Evolutionary conservation across 2,888 invertebrate genomes (phyloP).

Genomic region (Clusia tigrina): DNA sequence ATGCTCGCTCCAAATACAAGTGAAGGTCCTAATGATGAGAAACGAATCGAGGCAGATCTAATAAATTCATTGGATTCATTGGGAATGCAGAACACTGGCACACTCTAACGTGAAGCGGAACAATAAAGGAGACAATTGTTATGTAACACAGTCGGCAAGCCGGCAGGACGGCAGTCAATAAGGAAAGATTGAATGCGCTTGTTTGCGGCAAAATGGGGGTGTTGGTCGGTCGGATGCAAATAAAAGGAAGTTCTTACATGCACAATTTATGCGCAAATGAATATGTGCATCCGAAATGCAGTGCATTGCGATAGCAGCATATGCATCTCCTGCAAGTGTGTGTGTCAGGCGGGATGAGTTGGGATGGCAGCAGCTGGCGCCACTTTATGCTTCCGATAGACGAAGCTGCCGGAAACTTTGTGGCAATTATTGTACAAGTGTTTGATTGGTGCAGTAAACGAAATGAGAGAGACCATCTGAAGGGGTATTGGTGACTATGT

Average conservation of each 20-base stretch:
- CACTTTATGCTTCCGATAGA: slow-evolving; percentile 24
- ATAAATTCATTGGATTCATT: slow-evolving; percentile 1
- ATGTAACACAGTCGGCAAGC: too few relatives aligned
- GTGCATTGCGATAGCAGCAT: background rate
- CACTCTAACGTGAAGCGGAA: background rate
- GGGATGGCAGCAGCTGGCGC: slow-evolving; percentile 37
- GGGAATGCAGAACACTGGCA: background rate
- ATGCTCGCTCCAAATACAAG: background rate
- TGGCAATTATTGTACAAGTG: slow-evolving; percentile 26
- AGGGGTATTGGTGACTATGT: background rate
- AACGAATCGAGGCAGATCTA: background rate
- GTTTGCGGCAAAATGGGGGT: background rate
- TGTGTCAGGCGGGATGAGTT: slow-evolving; percentile 21
- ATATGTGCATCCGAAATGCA: slow-evolving; percentile 7
- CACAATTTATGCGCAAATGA: slow-evolving; percentile 10
- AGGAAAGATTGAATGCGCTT: slow-evolving; percentile 5
- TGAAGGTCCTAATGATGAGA: background rate
- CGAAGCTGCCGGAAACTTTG: slow-evolving; percentile 22
- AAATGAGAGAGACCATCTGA: too few relatives aligned
- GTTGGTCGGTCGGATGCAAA: background rate
- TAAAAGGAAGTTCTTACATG: slow-evolving; percentile 9
- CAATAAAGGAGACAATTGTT: slow-evolving; percentile 3
- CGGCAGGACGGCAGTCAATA: background rate
- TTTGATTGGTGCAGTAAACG: slow-evolving; percentile 22
- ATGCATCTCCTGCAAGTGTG: background rate